A percentile compares a stretch with the other conserved stretches of the same genome.
These are phyloP conservation scores for Dendrolimus pini DNA, from an alignment of 2,888 invertebrate species.

Conservation along the genomic window DNA sequence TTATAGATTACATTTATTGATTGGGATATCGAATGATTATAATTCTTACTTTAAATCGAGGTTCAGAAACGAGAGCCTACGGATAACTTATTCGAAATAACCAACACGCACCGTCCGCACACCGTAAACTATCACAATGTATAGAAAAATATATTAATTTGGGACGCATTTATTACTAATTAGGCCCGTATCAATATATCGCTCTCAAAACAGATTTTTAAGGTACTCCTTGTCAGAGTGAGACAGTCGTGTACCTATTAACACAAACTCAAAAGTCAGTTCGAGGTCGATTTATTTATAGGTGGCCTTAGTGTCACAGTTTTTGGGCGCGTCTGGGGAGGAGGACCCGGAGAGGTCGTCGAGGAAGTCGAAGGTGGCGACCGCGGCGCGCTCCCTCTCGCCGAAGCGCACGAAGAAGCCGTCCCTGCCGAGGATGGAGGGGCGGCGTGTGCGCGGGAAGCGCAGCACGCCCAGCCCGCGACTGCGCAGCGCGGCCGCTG, in stretches of 20 bases:
- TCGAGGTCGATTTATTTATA: constrained; percentile 1
- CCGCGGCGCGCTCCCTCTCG: constrained; percentile 85
- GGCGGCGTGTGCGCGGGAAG: constrained; percentile 70
- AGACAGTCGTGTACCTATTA: background rate
- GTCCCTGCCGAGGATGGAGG: constrained; percentile 85
- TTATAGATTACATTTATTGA: background rate
- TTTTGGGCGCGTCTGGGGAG: constrained; percentile 62
- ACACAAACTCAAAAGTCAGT: background rate
- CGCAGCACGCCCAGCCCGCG: constrained; percentile 76
- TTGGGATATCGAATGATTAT: too few relatives aligned
- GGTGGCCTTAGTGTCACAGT: constrained; percentile 33
- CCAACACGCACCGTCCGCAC: background rate
- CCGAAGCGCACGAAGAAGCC: constrained; percentile 88
- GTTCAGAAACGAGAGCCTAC: constrained; percentile 20
- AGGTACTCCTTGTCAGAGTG: too few relatives aligned
- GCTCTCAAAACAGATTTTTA: background rate
- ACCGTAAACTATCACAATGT: constrained; percentile 37
- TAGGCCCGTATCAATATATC: constrained; percentile 2
- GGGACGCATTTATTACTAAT: constrained; percentile 53
- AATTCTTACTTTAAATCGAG: background rate
- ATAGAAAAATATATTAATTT: constrained; percentile 57
- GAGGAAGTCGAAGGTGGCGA: constrained; percentile 88
- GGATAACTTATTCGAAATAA: constrained; percentile 5
- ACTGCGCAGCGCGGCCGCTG: constrained; percentile 78
- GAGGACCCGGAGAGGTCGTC: constrained; percentile 77